Evolutionary conservation across 1,140 invertebrate genomes (phyloP).

Genomic region (Magallana gigas): DNA sequence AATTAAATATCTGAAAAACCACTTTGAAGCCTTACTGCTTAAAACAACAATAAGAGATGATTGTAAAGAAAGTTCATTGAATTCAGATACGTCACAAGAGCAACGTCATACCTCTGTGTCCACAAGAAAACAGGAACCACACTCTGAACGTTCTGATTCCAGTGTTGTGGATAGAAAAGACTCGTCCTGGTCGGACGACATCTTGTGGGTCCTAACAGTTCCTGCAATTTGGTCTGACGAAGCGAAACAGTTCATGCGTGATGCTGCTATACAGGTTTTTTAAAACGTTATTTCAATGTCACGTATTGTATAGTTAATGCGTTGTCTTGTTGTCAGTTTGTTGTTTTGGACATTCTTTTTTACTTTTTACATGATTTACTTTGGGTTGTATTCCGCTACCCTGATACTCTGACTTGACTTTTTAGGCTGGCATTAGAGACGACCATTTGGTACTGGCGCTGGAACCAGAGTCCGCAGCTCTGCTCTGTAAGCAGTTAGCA

Average conservation of each 20-base stretch:
- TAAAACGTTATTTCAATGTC: no score
- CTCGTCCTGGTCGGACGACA: background rate
- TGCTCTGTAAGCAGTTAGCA: background rate
- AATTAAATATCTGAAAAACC: background rate
- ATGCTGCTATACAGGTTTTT: background rate
- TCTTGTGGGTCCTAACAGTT: conserved; percentile 12
- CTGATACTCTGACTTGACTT: no score
- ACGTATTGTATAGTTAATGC: no score
- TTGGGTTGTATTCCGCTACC: no score
- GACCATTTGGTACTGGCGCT: background rate
- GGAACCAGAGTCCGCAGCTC: background rate
- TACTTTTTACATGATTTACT: no score
- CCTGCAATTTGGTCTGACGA: conserved; percentile 9
- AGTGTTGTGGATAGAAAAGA: background rate
- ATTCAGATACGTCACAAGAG: no score
- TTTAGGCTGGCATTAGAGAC: background rate
- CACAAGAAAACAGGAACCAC: background rate
- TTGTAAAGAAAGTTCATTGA: background rate
- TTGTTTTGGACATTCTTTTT: no score
- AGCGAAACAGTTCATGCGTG: conserved; percentile 16
- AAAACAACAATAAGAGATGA: background rate
- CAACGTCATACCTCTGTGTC: no score
- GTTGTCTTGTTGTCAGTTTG: no score
- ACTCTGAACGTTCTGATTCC: no score
- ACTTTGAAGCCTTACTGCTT: background rate